These are phyloP conservation scores for Catotricha subobsoleta DNA, from an alignment of 2,888 invertebrate genomes.

Conservation along the genomic window DNA sequence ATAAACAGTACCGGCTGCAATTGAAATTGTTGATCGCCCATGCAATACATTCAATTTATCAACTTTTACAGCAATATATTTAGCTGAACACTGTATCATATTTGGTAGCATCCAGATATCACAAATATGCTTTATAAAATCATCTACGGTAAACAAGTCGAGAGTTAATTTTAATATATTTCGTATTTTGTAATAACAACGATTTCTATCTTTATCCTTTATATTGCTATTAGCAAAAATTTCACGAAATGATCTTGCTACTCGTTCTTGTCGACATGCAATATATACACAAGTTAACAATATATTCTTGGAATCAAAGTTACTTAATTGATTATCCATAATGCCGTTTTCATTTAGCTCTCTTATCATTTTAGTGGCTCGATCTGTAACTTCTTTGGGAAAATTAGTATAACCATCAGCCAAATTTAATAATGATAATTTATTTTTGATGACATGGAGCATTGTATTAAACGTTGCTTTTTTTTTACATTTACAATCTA, in stretches of 20 bases:
- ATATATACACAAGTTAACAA: slow-evolving; percentile 98
- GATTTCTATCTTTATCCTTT: slow-evolving; percentile 96
- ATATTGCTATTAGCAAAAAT: slow-evolving; percentile 98
- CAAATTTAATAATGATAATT: too few species aligned
- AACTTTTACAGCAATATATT: slow-evolving; percentile 90
- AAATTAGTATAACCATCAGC: too few species aligned
- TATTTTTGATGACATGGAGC: too few species aligned
- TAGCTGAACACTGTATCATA: slow-evolving; percentile 82
- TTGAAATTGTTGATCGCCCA: slow-evolving; percentile 94
- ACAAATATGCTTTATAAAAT: slow-evolving; percentile 98
- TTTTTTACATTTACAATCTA: too few species aligned
- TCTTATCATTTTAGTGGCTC: too few species aligned
- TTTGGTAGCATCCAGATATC: slow-evolving; percentile 85
- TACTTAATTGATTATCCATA: too few species aligned
- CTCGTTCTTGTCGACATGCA: slow-evolving; percentile 95
- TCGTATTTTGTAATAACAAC: slow-evolving; percentile 92
- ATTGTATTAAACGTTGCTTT: too few species aligned
- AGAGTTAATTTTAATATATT: slow-evolving; percentile 94
- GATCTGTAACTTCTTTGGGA: too few species aligned
- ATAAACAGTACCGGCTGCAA: slow-evolving; percentile 97
- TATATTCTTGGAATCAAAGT: too few species aligned
- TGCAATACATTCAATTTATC: slow-evolving; percentile 95
- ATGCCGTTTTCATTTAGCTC: too few species aligned
- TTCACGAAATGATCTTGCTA: slow-evolving; percentile 97
- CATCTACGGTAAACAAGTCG: slow-evolving; percentile 92